phyloP scores from a whole-genome alignment of 1,140 invertebrate species.

The Steinernema khuongi region DNA sequence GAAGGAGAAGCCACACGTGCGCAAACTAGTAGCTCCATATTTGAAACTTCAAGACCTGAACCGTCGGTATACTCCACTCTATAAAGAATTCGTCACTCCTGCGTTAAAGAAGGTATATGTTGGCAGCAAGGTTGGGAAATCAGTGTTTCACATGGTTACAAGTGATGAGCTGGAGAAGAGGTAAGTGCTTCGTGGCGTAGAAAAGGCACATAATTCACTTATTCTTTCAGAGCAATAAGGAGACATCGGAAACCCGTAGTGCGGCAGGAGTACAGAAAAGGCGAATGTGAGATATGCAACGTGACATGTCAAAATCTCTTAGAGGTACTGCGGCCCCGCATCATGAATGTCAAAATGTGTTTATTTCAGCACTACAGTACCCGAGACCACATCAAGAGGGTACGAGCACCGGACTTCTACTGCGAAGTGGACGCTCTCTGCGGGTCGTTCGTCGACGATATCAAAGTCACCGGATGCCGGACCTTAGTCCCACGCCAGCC shows the following conservation, averaged over 20 bases:
- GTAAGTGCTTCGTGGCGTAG: neutral
- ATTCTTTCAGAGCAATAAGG: neutral
- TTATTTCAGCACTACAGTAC: neutral
- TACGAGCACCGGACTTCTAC: neutral
- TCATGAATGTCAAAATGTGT: neutral
- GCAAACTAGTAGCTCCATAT: neutral
- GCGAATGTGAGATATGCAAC: conserved; percentile 2
- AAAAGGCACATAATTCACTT: neutral
- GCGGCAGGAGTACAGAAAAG: neutral
- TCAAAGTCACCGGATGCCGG: conserved; percentile 1
- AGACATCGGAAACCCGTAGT: neutral
- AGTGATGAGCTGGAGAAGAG: neutral
- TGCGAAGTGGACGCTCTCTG: conserved; percentile 7
- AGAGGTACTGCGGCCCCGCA: neutral
- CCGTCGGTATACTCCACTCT: neutral
- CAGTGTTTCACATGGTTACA: neutral
- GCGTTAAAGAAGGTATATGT: neutral
- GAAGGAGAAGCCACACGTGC: neutral
- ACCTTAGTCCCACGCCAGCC: neutral
- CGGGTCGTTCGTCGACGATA: neutral
- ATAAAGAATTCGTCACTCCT: neutral
- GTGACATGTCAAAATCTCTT: neutral
- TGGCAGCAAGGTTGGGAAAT: neutral
- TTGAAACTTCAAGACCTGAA: neutral
- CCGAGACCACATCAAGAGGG: neutral